Evolutionary conservation across 2,113 vertebrate species (phyloP), one percentile per base, ranked within the genome.

Genomic region (Periophthalmus modestus): DNA sequence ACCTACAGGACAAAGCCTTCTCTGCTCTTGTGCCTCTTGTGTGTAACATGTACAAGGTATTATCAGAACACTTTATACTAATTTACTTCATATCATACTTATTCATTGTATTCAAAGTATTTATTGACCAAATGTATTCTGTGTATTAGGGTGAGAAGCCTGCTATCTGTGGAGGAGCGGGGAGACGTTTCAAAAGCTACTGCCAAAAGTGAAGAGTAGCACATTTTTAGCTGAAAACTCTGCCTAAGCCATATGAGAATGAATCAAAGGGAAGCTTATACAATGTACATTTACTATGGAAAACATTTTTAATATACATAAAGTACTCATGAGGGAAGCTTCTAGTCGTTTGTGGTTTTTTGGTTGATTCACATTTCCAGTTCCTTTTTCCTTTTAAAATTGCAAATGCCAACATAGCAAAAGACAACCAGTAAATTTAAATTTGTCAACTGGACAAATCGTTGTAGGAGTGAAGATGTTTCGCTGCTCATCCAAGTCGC

Each of bases 11-110:
- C 0, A 83, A 92, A 71, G 95, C 95, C 0, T 39, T 86, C 77
- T 0, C 0, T 0, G 92, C 94, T 0, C 93, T 96, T 36, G 89
- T 94, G 76, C 69, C 5, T 11, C 87, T 97, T 24, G 86, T 96
- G 70, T 97, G 96, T 72, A 82, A 15, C 46, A 74, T 93, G 74
- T 97, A 96, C 71, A 91, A 94, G 94, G 96, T 96, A 18, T 21
- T 15, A 5, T 68, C 57, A 24, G 21, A 16, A 3, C 5, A 50
- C 5, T n/a, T n/a, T 9, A 4, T 54, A 19, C 19, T 54, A 7
- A 7, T n/a, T 1, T 19, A n/a, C 52, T 9, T 54, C 19, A n/a
- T 54, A 55, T 55, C 19, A 2, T 2, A 55, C 50, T 55, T 43
- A 10, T 43, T 43, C 39, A 9, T 43, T 43, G 39, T 9, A 43